Evolutionary conservation across 1,140 invertebrate genomes (phyloP).

Genomic region (Lasaia peninsularis): DNA sequence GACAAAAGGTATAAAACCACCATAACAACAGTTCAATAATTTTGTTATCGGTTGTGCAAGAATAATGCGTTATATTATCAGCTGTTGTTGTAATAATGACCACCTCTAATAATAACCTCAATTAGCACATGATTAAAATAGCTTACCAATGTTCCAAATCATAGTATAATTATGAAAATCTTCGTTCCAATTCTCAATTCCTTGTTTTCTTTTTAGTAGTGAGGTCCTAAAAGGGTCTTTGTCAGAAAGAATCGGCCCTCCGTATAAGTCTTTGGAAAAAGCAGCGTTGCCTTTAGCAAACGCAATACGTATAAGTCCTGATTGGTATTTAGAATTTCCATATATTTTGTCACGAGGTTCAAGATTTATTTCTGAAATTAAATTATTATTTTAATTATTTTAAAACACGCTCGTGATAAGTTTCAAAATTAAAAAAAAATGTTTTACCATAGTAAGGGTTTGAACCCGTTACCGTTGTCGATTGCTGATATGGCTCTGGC

Average conservation of each 20-base stretch:
- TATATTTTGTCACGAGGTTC: conserved; percentile 76
- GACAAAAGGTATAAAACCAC: too few relatives aligned
- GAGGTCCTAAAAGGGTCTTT: conserved; percentile 51
- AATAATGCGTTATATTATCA: too few relatives aligned
- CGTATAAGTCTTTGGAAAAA: conserved; percentile 55
- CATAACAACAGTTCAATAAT: too few relatives aligned
- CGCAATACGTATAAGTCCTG: conserved; percentile 73
- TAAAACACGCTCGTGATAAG: too few relatives aligned
- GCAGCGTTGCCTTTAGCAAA: conserved; percentile 68
- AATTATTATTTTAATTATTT: conserved; percentile 15
- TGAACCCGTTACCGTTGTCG: too few relatives aligned
- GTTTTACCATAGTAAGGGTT: too few relatives aligned
- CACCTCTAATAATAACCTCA: too few relatives aligned
- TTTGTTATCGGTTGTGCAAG: too few relatives aligned
- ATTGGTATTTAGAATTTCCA: conserved; percentile 71
- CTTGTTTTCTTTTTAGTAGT: conserved; percentile 53
- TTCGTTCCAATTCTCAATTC: conserved; percentile 77
- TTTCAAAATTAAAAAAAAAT: too few relatives aligned
- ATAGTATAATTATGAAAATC: conserved; percentile 82
- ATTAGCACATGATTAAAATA: too few relatives aligned
- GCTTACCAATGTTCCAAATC: conserved; percentile 81
- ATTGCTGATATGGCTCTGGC: too few relatives aligned
- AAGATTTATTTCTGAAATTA: conserved; percentile 76
- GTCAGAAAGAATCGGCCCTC: conserved; percentile 60
- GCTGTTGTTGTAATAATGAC: too few relatives aligned